Conservation (phyloP, 2,113 vertebrate genomes). For the Phalacrocorax pelagicus region DNA sequence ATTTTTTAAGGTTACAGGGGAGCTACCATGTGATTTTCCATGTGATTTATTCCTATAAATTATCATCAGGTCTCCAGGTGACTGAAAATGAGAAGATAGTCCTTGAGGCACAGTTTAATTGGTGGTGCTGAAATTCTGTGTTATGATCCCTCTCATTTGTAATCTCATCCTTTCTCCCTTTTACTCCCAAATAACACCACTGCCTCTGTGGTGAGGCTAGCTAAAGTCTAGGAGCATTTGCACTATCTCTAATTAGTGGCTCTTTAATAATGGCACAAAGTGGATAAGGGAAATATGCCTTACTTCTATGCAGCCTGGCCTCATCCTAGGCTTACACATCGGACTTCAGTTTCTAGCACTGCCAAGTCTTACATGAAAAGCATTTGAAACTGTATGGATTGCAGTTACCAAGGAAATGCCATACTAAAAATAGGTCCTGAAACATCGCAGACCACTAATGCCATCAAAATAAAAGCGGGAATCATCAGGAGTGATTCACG, state of each 20-base stretch:
- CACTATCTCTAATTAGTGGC: not conserved
- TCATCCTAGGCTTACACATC: not conserved
- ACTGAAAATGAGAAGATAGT: not conserved
- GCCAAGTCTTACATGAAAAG: not conserved
- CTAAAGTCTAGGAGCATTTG: not conserved
- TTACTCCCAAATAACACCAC: not conserved
- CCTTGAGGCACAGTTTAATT: conserved; percentile 27
- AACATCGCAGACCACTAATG: not conserved
- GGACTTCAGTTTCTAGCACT: not conserved
- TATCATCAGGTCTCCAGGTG: not conserved
- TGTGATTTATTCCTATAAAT: conserved; percentile 18
- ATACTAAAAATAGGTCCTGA: not conserved
- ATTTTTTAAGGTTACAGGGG: not conserved
- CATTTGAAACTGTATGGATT: not conserved
- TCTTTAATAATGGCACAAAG: not conserved
- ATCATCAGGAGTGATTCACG: not conserved
- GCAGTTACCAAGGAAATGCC: conserved; percentile 15
- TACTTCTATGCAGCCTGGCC: not conserved
- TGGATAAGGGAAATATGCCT: not conserved
- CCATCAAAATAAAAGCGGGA: not conserved
- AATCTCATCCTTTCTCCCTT: not conserved
- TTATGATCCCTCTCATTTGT: not conserved
- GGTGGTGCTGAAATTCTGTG: not conserved
- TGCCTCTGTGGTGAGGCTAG: not conserved
- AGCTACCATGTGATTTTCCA: not conserved